Evolutionary conservation across 2,888 invertebrate genomes (phyloP).

Genomic region (Embidobia sp.): DNA sequence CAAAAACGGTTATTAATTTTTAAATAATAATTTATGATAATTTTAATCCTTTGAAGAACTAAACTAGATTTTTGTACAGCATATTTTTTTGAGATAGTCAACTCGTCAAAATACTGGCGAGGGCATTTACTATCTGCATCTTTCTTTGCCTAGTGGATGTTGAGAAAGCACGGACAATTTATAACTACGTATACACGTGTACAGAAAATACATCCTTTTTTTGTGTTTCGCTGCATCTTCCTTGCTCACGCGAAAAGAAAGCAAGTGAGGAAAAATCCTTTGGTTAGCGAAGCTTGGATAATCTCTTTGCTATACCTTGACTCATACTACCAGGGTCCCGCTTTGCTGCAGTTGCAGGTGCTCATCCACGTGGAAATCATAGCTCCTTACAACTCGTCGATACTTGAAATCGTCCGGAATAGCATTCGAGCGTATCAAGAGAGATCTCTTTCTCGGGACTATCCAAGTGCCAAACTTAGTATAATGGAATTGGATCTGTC

Average conservation of each 20-base stretch:
- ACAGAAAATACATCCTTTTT: slow-evolving; percentile 59
- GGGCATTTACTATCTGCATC: slow-evolving; percentile 28
- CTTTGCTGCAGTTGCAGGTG: slow-evolving; percentile 76
- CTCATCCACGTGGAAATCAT: slow-evolving; percentile 79
- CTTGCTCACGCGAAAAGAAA: slow-evolving; percentile 59
- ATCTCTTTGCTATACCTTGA: slow-evolving; percentile 73
- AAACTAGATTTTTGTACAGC: slow-evolving; percentile 24
- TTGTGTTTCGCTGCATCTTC: slow-evolving; percentile 59
- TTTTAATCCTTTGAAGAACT: slow-evolving; percentile 36
- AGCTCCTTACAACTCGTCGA: slow-evolving; percentile 75
- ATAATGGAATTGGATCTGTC: slow-evolving; percentile 66
- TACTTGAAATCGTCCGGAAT: slow-evolving; percentile 77
- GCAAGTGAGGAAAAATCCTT: slow-evolving; percentile 75
- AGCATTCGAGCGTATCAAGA: slow-evolving; percentile 67
- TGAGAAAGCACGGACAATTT: slow-evolving; percentile 65
- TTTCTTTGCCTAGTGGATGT: slow-evolving; percentile 26
- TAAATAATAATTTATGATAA: too few relatives aligned
- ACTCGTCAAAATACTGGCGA: slow-evolving; percentile 22
- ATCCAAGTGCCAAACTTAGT: slow-evolving; percentile 59
- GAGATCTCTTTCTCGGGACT: slow-evolving; percentile 53
- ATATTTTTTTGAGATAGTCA: slow-evolving; percentile 31
- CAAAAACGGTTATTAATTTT: too few relatives aligned
- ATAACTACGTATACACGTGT: slow-evolving; percentile 66
- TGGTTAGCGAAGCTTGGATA: slow-evolving; percentile 80
- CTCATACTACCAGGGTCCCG: slow-evolving; percentile 62